These are phyloP conservation scores for Acanthosepion esculentum DNA, from an alignment of 2,888 invertebrate species.

Conservation along the genomic window DNA sequence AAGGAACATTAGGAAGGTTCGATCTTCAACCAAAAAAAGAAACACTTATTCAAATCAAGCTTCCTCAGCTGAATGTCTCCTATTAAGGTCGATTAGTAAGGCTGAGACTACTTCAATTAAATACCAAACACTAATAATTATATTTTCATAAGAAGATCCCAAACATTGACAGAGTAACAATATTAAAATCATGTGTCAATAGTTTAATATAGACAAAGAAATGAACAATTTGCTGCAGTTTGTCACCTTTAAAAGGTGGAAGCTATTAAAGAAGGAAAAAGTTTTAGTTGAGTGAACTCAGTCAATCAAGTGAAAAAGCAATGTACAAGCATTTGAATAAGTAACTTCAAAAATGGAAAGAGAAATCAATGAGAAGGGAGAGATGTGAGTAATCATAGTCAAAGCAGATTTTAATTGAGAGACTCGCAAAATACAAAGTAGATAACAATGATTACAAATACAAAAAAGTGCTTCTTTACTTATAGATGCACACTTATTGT, in stretches of 20 bases:
- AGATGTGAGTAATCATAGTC: background rate
- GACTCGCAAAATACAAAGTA: background rate
- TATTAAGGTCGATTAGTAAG: too few species aligned
- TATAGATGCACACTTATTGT: background rate
- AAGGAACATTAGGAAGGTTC: too few species aligned
- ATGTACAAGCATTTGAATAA: background rate
- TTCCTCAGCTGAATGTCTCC: too few species aligned
- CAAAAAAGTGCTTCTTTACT: background rate
- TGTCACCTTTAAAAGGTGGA: background rate
- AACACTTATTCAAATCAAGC: too few species aligned
- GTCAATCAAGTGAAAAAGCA: background rate
- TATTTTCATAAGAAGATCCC: too few species aligned
- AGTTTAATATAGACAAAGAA: background rate
- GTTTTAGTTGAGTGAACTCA: background rate
- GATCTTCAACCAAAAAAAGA: too few species aligned
- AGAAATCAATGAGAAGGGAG: too few species aligned
- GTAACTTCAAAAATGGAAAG: background rate
- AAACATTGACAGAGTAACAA: too few species aligned
- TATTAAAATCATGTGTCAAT: too few species aligned
- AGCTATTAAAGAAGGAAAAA: background rate
- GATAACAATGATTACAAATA: background rate
- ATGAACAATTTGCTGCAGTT: background rate
- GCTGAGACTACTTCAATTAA: too few species aligned
- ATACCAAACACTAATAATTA: too few species aligned
- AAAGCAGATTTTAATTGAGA: background rate